These are phyloP conservation scores for Micronycteris hirsuta DNA, from an alignment of 2,113 vertebrate genomes.

Conservation along the genomic window DNA sequence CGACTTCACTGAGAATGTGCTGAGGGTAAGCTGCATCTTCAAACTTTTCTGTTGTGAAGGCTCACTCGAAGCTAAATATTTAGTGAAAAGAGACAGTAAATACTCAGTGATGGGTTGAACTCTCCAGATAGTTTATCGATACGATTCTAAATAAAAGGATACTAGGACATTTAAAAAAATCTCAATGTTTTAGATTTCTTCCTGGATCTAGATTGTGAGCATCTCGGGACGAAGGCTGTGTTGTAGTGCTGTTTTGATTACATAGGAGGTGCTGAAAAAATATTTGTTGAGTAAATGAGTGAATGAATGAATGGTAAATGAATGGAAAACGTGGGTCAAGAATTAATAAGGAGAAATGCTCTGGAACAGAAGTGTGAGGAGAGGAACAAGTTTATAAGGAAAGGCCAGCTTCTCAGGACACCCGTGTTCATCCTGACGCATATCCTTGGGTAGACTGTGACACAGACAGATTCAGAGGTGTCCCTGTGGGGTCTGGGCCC, in stretches of 20 bases:
- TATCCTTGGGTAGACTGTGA: too few species aligned
- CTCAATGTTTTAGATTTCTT: background rate
- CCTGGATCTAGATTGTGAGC: background rate
- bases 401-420: background rate
- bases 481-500: fast-evolving
- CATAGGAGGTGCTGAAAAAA: background rate
- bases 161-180: background rate
- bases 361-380: background rate
- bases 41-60: background rate
- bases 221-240: background rate
- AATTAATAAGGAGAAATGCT: background rate
- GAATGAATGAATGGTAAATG: background rate
- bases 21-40: background rate
- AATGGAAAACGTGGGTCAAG: background rate
- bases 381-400: background rate
- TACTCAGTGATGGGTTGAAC: background rate
- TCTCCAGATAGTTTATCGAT: background rate
- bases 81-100: background rate
- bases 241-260: background rate
- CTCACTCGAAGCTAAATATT: background rate
- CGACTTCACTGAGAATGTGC: background rate
- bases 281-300: background rate
- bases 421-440: fast-evolving
- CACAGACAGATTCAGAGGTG: background rate
- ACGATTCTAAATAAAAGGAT: background rate